phyloP scores from a whole-genome alignment of 2,113 vertebrate species.

The Phrynosoma blainvillii region DNA sequence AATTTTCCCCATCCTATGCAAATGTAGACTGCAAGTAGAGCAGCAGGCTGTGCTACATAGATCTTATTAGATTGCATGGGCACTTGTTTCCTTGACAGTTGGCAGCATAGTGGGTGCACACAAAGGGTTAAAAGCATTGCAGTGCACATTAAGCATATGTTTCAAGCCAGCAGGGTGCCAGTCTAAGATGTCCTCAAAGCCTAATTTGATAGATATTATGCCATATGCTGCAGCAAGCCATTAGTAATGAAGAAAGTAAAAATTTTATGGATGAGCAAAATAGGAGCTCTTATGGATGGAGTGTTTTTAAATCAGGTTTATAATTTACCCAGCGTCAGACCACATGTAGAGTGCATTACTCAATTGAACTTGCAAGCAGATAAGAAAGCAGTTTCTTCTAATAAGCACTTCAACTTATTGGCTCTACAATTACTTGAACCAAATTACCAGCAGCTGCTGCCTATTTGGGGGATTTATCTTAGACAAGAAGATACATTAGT shows the following conservation, averaged over 20 bases:
- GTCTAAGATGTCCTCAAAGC: conserved; percentile 85
- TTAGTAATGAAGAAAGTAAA: conserved; percentile 87
- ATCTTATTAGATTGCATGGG: conserved; percentile 38
- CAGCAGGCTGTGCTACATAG: conserved; percentile 16
- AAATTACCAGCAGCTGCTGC: conserved; percentile 88
- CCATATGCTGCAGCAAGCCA: conserved; percentile 81
- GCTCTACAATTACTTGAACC: conserved; percentile 88
- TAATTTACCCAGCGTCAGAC: conserved; percentile 87
- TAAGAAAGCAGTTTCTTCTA: conserved; percentile 86
- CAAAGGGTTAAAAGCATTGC: conserved; percentile 79
- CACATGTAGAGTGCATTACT: conserved; percentile 87
- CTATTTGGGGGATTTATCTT: conserved; percentile 83
- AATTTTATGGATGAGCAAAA: conserved; percentile 87
- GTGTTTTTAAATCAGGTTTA: conserved; percentile 90
- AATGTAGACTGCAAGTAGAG: conserved; percentile 14
- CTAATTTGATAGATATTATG: conserved; percentile 90
- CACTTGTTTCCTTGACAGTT: conserved; percentile 41
- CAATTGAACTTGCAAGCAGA: conserved; percentile 86
- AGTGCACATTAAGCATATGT: conserved; percentile 82
- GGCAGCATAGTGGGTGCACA: conserved; percentile 48
- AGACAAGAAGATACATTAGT: conserved; percentile 83
- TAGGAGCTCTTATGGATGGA: conserved; percentile 86
- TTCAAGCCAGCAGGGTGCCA: conserved; percentile 84
- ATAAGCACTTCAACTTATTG: conserved; percentile 90
- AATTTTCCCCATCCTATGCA: neutral